Percentiles rank a stretch among this genome's conserved stretches.
phyloP scores from a whole-genome alignment of 2,113 vertebrate species.

The Dinomys branickii region DNA sequence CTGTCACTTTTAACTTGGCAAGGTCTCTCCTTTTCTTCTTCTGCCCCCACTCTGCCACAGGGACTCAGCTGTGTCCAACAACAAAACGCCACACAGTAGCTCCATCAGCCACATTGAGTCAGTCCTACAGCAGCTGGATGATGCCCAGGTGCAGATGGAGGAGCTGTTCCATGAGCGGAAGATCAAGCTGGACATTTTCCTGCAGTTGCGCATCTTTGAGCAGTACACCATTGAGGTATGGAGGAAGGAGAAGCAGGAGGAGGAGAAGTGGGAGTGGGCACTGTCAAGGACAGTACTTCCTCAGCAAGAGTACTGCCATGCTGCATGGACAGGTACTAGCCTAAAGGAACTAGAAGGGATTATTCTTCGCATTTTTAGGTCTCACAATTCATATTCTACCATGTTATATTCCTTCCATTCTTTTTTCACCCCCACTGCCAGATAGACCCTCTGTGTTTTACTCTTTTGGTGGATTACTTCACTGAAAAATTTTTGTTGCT shows the following conservation, averaged over 20 bases:
- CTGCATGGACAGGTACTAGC: neutral
- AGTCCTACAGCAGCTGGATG: constrained; percentile 97
- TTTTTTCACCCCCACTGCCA: neutral
- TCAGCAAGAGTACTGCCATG: neutral
- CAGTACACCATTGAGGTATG: constrained; percentile 98
- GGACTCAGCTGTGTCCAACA: constrained; percentile 96
- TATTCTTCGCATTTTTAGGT: neutral
- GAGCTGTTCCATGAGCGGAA: constrained; percentile 98
- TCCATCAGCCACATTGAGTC: constrained; percentile 98
- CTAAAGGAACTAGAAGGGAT: neutral
- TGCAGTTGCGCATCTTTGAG: constrained; percentile 97
- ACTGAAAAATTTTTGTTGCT: neutral
- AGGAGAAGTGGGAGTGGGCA: fast-evolving
- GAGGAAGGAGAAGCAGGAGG: neutral
- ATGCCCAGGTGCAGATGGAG: constrained; percentile 99
- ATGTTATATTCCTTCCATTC: neutral
- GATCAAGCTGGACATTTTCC: constrained; percentile 98
- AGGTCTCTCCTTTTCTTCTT: constrained; percentile 13
- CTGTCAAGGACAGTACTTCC: neutral
- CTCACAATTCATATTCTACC: neutral
- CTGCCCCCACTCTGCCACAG: constrained; percentile 81
- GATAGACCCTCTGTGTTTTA: neutral
- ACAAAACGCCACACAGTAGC: constrained; percentile 96
- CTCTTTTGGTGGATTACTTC: neutral
- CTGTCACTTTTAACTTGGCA: constrained; percentile 31